Conservation (phyloP, 2,797 vertebrate genomes). For the Naso thynnoides region DNA sequence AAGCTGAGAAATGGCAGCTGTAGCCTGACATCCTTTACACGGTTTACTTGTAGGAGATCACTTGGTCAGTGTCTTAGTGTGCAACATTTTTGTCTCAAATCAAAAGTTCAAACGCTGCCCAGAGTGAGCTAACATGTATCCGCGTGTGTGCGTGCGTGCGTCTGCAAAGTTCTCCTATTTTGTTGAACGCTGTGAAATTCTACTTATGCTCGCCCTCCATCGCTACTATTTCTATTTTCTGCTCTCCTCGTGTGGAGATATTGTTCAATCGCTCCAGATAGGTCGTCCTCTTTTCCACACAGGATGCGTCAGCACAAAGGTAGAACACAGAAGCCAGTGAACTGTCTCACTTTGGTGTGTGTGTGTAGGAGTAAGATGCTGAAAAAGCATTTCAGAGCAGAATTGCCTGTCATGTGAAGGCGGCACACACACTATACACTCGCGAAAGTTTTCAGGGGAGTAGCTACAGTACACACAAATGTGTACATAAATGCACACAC, state of each 20-base stretch:
- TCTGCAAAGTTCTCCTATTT: slow-evolving; percentile 35
- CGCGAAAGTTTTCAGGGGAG: slow-evolving; percentile 29
- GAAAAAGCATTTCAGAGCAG: slow-evolving; percentile 60
- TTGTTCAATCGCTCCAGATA: slow-evolving; percentile 59
- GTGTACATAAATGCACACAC: neutral
- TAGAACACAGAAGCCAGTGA: slow-evolving; percentile 47
- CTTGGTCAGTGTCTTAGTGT: neutral
- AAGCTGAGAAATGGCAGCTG: neutral
- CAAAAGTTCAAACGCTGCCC: slow-evolving; percentile 24
- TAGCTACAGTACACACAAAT: slow-evolving; percentile 16
- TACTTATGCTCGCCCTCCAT: slow-evolving; percentile 30
- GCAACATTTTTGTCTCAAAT: slow-evolving; percentile 10
- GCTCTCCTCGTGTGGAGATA: slow-evolving; percentile 38
- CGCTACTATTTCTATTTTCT: slow-evolving; percentile 41
- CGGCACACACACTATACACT: slow-evolving; percentile 24
- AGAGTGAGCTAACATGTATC: neutral
- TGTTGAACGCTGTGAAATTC: slow-evolving; percentile 43
- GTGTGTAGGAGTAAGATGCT: slow-evolving; percentile 48
- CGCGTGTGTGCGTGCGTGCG: neutral
- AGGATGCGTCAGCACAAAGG: slow-evolving; percentile 67
- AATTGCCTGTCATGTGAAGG: slow-evolving; percentile 36
- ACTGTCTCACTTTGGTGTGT: slow-evolving; percentile 43
- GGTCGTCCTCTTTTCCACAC: slow-evolving; percentile 56
- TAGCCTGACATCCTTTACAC: neutral
- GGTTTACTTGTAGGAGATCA: neutral